These are phyloP conservation scores for Copidosoma floridanum DNA, from an alignment of 1,140 invertebrate genomes.

Conservation along the genomic window DNA sequence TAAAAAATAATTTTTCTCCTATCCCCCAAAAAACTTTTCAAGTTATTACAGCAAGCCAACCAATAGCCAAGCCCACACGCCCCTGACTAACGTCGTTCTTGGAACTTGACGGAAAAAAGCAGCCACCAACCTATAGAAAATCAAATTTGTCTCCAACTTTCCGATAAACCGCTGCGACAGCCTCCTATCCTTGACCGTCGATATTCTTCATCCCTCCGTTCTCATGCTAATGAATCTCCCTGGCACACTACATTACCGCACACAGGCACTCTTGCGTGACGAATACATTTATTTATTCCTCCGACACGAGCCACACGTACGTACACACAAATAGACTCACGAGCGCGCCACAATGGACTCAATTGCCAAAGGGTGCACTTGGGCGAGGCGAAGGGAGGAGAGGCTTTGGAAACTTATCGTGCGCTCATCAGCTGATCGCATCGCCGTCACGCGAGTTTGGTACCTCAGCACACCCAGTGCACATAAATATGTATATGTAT, in stretches of 20 bases:
- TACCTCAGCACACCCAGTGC: background rate
- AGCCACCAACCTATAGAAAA: no score
- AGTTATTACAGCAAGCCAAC: no score
- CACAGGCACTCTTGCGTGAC: no score
- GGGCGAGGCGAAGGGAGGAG: background rate
- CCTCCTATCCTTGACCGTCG: conserved; percentile 11
- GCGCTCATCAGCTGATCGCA: conserved; percentile 12
- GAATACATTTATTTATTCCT: no score
- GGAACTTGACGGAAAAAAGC: no score
- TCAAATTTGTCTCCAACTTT: background rate
- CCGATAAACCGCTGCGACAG: background rate
- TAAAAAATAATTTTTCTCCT: no score
- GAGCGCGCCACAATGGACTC: no score
- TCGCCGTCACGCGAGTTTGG: conserved; percentile 7
- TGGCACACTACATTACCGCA: background rate
- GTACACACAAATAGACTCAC: background rate
- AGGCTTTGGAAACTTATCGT: background rate
- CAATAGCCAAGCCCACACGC: no score
- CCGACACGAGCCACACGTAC: no score
- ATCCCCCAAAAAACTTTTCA: no score
- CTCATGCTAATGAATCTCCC: conserved; percentile 1
- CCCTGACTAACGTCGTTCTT: no score
- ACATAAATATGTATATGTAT: conserved; percentile 2
- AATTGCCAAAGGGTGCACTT: no score
- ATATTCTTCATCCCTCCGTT: background rate